These are phyloP conservation scores for Marasmarcha lunaedactyla DNA, from an alignment of 2,888 invertebrate species.

Conservation along the genomic window DNA sequence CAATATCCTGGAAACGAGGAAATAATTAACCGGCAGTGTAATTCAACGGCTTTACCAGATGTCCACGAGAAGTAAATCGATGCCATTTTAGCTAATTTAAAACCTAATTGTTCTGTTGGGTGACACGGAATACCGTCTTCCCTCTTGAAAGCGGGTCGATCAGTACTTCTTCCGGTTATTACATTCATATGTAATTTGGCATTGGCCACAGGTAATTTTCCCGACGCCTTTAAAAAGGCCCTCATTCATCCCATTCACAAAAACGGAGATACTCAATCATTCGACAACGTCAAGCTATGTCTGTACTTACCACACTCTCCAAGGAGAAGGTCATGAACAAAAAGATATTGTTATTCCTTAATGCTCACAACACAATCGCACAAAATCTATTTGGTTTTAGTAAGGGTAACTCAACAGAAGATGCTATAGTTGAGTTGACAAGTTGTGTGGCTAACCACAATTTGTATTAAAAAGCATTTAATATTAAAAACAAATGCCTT, in stretches of 20 bases:
- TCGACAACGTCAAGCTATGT: conserved; percentile 1
- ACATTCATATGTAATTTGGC: not conserved
- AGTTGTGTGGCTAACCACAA: too few species aligned
- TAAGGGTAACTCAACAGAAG: not conserved
- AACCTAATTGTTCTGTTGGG: not conserved
- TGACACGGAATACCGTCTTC: not conserved
- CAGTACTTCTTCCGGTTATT: not conserved
- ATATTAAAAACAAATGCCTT: not conserved
- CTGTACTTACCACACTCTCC: not conserved
- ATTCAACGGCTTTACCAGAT: not conserved
- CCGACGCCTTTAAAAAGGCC: not conserved
- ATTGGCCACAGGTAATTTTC: not conserved
- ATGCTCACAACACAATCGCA: not conserved
- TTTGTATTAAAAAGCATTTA: not conserved
- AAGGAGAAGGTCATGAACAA: not conserved
- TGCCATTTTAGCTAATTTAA: not conserved
- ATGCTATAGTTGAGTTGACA: not conserved
- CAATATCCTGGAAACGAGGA: not conserved
- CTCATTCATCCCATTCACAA: not conserved
- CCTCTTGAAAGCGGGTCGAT: not conserved
- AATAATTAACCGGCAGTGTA: not conserved
- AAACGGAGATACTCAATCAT: not conserved
- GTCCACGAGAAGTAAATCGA: not conserved
- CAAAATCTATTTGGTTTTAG: not conserved
- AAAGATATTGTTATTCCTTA: not conserved